Percentiles rank a stretch among this genome's conserved stretches.
These are phyloP conservation scores for Polymixis flavicincta DNA, from an alignment of 2,888 invertebrate species.

Conservation along the genomic window DNA sequence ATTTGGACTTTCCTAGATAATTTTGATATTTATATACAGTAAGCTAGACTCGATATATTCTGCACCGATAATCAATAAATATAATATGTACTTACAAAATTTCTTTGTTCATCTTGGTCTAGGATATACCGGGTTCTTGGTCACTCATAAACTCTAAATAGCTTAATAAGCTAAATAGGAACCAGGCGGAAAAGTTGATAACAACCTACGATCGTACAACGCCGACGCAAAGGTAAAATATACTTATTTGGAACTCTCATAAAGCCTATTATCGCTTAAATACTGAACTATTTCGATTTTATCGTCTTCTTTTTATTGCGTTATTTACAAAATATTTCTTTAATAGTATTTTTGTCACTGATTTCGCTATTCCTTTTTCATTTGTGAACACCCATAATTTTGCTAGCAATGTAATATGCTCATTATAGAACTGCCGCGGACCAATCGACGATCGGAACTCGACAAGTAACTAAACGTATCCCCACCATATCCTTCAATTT, in stretches of 20 bases:
- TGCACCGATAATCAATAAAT: background rate
- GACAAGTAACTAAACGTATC: background rate
- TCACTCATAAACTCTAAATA: background rate
- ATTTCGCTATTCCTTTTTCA: background rate
- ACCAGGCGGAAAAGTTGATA: constrained; percentile 27
- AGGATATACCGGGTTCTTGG: background rate
- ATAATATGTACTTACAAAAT: background rate
- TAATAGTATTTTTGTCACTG: background rate
- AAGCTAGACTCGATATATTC: background rate
- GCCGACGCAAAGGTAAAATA: constrained; percentile 7
- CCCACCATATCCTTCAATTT: background rate
- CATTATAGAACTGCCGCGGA: background rate
- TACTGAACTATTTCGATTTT: constrained; percentile 8
- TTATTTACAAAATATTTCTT: constrained; percentile 2
- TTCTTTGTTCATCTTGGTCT: background rate
- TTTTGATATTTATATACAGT: background rate
- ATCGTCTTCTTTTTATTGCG: constrained; percentile 5
- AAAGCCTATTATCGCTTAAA: constrained; percentile 22
- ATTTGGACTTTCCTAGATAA: constrained; percentile 15
- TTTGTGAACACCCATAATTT: background rate
- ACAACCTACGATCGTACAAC: constrained; percentile 3
- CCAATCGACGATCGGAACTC: background rate
- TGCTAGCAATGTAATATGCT: background rate
- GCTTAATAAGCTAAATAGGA: constrained; percentile 19
- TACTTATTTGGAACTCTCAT: background rate